Base-by-base conservation (phyloP, 2,797 vertebrate genomes). In the Myiotriccus ornatus region DNA sequence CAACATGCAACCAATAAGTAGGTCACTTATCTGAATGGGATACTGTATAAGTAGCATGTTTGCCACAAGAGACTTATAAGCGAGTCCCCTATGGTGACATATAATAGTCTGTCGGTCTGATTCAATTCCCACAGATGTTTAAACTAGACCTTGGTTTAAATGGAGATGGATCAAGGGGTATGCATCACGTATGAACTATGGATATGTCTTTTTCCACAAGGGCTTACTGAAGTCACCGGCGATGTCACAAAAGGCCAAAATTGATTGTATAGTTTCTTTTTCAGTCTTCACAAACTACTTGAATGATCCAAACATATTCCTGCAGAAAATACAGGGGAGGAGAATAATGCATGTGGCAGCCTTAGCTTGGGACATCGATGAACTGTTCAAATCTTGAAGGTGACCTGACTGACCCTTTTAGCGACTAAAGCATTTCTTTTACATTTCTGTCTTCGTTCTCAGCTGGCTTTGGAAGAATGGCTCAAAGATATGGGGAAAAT, bases 11-110 rank as follows among this genome's bases (percentile, higher is more conserved):
- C 92, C 81, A 80, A 74, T 94, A 92, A 95, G 87, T 96, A 97
- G 96, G 95, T 94, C 94, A 91, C 87, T 80, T 62, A 85, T 93
- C 84, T 80, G 93, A 95, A 92, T 62, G 81, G 71, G 64, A 92
- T 77, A 17, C 71, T 71, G 44, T 74, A 21, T 92, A 93, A 94
- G 84, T 44, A 90, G 67, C 89, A 25, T 95, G 89, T 95, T 94
- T 95, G 89, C 65, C 88, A 92, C 89, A 19, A 80, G 89, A 83
- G 89, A 91, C 86, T 90, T 90, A 74, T 21, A 62, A 95, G 75
- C 18, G 2, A 89, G 90, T 87, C 81, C 78, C 90, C 71, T 62
- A 79, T 68, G 60, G 77, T 80, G 84, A 37, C 82, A 35, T 62
- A 87, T 64, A 92, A 94, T 77, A 89, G 92, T 79, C 75, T 71